Base-by-base conservation (phyloP, 2,888 invertebrate genomes). In the Amphipoea lucens region DNA sequence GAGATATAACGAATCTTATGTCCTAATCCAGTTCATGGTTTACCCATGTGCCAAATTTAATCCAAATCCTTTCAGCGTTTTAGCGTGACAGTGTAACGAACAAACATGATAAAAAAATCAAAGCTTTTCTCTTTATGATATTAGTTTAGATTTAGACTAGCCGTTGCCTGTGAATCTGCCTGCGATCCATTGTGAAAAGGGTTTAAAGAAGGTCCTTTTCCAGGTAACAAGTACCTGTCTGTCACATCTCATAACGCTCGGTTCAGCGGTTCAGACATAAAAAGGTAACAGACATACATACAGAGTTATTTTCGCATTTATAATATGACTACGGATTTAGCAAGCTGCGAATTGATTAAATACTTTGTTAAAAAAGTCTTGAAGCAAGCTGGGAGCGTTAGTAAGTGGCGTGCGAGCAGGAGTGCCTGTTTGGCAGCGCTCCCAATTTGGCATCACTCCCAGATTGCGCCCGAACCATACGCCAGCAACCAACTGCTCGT, bases 341-440 rank as follows among this genome's bases (percentile, higher is more conserved):
- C 17, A 79, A 67, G 45, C 36, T 36, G 14, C 12, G 7, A 57
- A 1, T 72, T 48, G 5, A 57, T 79, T 51, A 60, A 79, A 69
- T 66, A 48, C 65, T 79, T 79, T 73, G 67, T 79, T 84, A 83
- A 42, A 74, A 74, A 76, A 74, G 60, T 74, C 36, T 65, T 48
- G 65, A 66, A 48, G 42, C 29, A 42, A 62, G 23, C 14, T 71
- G 40, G 71, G 29, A 54, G 51, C 20, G 62, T 62, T 40, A 29
- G 72, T 71, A 40, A 78, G 51, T 69, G 29, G 70, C 20, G 42
- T n/a, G 71, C 20, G 48, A 42, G 40, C 42, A 54, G 51, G 51
- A 54, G 67, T 69, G 74, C 12, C 65, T 74, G 40, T n/a, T 57
- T 84, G 84, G 77, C 75, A 78, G 29, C 17, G 68, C 0, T 79